Evolutionary conservation across 2,888 invertebrate species (phyloP).

Genomic region (Agrochola lota): DNA sequence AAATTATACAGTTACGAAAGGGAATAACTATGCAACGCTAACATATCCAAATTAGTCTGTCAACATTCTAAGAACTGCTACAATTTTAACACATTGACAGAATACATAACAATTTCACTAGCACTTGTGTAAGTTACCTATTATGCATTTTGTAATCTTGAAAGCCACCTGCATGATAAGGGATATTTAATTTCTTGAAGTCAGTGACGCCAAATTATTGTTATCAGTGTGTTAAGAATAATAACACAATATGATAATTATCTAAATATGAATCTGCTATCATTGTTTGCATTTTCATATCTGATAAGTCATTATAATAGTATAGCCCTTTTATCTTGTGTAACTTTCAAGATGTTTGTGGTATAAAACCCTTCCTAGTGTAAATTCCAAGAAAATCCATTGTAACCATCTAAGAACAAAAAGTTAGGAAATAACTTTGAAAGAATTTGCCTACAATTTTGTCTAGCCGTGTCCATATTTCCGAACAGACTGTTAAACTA

Average conservation of each 20-base stretch:
- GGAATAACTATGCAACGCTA: not conserved
- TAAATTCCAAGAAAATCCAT: not conserved
- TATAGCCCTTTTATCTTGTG: slow-evolving; percentile 2
- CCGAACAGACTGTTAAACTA: not conserved
- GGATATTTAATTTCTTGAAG: slow-evolving; percentile 26
- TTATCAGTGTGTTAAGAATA: slow-evolving; percentile 39
- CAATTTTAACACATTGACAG: slow-evolving; percentile 13
- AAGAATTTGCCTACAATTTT: not conserved
- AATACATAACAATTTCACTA: slow-evolving; percentile 24
- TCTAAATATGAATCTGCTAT: slow-evolving; percentile 42
- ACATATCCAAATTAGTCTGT: slow-evolving; percentile 16
- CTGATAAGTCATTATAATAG: slow-evolving; percentile 35
- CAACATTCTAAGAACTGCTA: slow-evolving; percentile 15
- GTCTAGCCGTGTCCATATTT: not conserved
- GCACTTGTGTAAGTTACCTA: slow-evolving; percentile 11
- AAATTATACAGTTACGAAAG: slow-evolving; percentile 28
- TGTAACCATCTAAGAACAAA: not conserved
- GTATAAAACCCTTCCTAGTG: not conserved
- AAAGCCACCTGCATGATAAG: slow-evolving; percentile 41
- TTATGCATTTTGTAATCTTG: slow-evolving; percentile 35
- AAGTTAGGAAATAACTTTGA: not conserved
- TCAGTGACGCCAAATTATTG: slow-evolving; percentile 24
- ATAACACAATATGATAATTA: slow-evolving; percentile 46
- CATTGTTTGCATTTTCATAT: slow-evolving; percentile 40
- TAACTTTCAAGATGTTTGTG: slow-evolving; percentile 9